These are phyloP conservation scores for Paragorgia papillata DNA, from an alignment of 92 coral and sea anemone species.

Conservation along the genomic window DNA sequence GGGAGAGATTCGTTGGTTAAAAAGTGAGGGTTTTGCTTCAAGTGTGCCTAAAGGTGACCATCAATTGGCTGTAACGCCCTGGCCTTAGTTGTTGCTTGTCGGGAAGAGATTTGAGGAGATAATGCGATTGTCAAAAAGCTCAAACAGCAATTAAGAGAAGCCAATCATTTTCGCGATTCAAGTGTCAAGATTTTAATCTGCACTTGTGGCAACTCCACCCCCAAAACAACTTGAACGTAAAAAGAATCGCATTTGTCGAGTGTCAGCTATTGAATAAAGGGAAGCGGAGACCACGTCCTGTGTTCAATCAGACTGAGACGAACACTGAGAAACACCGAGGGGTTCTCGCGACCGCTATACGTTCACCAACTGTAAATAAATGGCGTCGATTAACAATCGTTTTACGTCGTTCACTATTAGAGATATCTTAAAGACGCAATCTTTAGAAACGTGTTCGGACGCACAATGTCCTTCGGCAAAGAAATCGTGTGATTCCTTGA, in stretches of 20 bases:
- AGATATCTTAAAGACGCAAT: slow-evolving; percentile 34
- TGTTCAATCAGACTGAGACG: slow-evolving; percentile 3
- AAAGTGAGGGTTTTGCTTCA: too few species aligned
- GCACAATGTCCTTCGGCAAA: not conserved
- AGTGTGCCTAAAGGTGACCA: not conserved
- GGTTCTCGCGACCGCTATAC: too few species aligned
- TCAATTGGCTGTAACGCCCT: slow-evolving; percentile 13
- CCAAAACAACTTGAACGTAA: slow-evolving; percentile 26
- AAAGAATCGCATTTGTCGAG: slow-evolving; percentile 37
- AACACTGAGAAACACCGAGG: not conserved
- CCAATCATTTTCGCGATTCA: slow-evolving; percentile 29
- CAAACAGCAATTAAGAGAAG: slow-evolving; percentile 40
- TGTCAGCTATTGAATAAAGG: slow-evolving; percentile 10
- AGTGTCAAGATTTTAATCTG: slow-evolving; percentile 43
- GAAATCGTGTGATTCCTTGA: not conserved
- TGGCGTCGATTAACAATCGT: slow-evolving; percentile 19
- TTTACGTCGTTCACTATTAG: slow-evolving; percentile 31
- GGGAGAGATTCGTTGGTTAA: too few species aligned
- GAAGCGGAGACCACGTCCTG: slow-evolving; percentile 13
- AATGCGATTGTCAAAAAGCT: slow-evolving; percentile 45
- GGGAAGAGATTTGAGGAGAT: slow-evolving; percentile 17
- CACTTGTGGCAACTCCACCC: slow-evolving; percentile 48
- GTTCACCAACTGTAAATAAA: not conserved
- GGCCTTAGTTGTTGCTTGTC: slow-evolving; percentile 4
- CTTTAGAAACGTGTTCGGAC: not conserved